phyloP scores from a whole-genome alignment of 92 coral and sea anemone genomes.

The Zoanthus sansibaricus region DNA sequence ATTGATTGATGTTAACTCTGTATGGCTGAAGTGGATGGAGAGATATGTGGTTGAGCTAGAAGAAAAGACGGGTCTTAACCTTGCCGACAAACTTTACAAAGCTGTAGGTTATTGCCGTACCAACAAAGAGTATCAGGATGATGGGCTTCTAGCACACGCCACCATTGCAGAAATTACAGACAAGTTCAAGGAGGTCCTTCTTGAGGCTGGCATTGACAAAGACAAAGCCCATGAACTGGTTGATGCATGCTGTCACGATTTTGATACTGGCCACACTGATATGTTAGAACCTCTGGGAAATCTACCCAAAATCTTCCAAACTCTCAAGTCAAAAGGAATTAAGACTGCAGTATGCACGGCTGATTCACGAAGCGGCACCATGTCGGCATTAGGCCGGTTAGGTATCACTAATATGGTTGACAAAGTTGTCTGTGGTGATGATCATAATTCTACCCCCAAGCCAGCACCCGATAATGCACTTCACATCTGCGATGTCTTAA shows the following conservation, averaged over 20 bases:
- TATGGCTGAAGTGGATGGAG: conserved; percentile 97
- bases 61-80: conserved; percentile 72
- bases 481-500: conserved; percentile 80
- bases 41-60: conserved; percentile 83
- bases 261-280: conserved; percentile 82
- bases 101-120: conserved; percentile 92
- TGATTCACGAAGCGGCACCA: conserved; percentile 89
- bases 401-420: conserved; percentile 81
- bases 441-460: conserved; percentile 80
- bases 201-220: conserved; percentile 71
- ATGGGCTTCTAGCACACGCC: conserved; percentile 92
- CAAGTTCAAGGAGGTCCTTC: conserved; percentile 79
- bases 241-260: conserved; percentile 77
- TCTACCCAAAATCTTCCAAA: conserved; percentile 76
- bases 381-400: conserved; percentile 85
- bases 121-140: conserved; percentile 75
- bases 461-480: conserved; percentile 95
- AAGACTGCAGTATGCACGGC: conserved; percentile 94
- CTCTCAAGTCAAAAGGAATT: conserved; percentile 78
- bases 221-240: conserved; percentile 68
- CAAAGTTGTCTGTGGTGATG: conserved; percentile 90
- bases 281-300: conserved; percentile 82
- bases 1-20: conserved; percentile 87
- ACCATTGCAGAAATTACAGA: conserved; percentile 88
- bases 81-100: conserved; percentile 74